Evolutionary conservation across 30 jellyfish, hydroid and myxozoan genomes (phyloP).

Genomic region (Cassiopea andromeda): DNA sequence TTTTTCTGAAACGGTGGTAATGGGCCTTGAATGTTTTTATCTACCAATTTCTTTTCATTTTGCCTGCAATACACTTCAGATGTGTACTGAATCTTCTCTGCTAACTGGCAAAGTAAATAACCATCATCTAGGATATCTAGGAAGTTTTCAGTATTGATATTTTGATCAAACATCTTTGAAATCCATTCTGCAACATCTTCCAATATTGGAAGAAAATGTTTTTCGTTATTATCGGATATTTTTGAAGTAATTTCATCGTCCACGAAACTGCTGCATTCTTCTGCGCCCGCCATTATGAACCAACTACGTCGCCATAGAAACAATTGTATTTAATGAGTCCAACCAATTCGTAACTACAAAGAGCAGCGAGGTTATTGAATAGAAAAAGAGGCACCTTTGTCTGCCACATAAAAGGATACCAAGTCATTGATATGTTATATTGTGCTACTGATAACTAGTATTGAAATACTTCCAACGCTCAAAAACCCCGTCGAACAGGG

Average conservation of each 20-base stretch:
- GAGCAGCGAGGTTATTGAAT: neutral
- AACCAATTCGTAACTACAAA: neutral
- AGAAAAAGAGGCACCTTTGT: too few species aligned
- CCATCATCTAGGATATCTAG: constrained; percentile 84
- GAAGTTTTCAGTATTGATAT: constrained; percentile 58
- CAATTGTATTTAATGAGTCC: neutral
- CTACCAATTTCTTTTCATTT: constrained; percentile 8
- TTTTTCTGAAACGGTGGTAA: constrained; percentile 46
- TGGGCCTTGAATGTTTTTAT: neutral
- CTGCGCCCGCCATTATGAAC: neutral
- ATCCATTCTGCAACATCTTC: constrained; percentile 93
- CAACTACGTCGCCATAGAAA: neutral
- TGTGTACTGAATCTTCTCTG: constrained; percentile 39
- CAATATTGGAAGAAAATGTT: constrained; percentile 66
- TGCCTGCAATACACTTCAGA: constrained; percentile 13
- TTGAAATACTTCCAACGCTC: too few species aligned
- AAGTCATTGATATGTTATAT: too few species aligned
- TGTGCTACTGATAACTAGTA: too few species aligned
- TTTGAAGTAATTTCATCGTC: constrained; percentile 54
- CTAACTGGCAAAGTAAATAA: constrained; percentile 51
- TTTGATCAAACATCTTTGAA: constrained; percentile 10
- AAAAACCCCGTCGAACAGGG: too few species aligned
- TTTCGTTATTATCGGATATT: constrained; percentile 68
- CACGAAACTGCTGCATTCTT: neutral
- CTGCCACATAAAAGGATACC: too few species aligned